A percentile compares a stretch with the other conserved stretches of the same genome.
Conservation (phyloP, 2,888 invertebrate genomes). For the Thumatha senex region DNA sequence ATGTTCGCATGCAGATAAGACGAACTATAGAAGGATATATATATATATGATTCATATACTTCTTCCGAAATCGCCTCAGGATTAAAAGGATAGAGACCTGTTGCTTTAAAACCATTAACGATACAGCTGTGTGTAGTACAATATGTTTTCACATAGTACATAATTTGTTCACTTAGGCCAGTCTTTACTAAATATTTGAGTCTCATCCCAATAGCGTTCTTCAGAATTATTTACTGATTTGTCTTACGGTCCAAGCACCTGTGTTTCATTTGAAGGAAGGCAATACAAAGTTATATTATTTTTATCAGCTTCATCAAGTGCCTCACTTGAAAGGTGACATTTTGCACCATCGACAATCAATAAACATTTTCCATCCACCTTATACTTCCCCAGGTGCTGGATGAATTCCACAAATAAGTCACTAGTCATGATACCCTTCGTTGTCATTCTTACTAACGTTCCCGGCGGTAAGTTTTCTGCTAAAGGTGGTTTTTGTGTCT, state of each 20-base stretch:
- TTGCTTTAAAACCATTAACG: not conserved
- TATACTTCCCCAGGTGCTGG: not conserved
- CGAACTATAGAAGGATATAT: too few species aligned
- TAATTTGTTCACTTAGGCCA: too few species aligned
- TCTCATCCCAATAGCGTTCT: not conserved
- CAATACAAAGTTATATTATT: not conserved
- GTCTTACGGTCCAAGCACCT: too few species aligned
- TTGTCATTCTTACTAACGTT: constrained; percentile 10
- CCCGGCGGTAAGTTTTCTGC: constrained; percentile 9
- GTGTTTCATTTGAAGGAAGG: too few species aligned
- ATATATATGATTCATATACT: too few species aligned
- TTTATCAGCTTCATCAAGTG: not conserved
- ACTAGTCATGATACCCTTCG: constrained; percentile 11
- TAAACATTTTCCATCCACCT: not conserved
- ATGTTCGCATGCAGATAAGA: too few species aligned
- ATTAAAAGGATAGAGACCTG: too few species aligned
- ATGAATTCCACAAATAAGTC: constrained; percentile 10
- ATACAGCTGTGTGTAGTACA: not conserved
- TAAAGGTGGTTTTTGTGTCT: constrained; percentile 2
- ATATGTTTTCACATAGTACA: too few species aligned
- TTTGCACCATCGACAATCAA: constrained; percentile 4
- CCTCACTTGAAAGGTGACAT: not conserved
- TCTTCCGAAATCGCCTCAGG: too few species aligned
- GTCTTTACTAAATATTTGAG: not conserved
- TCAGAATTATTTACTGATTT: not conserved